phyloP scores from a whole-genome alignment of 2,797 vertebrate genomes.

The Siniperca obscura region DNA sequence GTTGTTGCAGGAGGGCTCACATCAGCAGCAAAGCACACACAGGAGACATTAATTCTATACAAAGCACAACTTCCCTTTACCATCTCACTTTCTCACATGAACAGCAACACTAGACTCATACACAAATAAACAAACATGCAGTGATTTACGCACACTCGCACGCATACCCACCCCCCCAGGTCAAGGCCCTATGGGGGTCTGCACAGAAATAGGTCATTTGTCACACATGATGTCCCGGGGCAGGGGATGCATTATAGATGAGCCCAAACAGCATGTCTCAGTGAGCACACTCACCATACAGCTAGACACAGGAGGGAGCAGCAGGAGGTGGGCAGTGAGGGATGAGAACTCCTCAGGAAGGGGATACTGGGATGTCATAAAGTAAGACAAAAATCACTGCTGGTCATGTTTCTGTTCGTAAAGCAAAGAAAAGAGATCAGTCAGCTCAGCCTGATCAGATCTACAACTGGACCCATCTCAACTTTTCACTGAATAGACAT shows the following conservation, averaged over 20 bases:
- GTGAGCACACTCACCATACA: constrained; percentile 82
- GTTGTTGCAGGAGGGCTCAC: constrained; percentile 39
- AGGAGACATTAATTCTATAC: constrained; percentile 17
- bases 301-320: constrained; percentile 73
- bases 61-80: constrained; percentile 21
- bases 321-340: constrained; percentile 71
- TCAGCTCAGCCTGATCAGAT: constrained; percentile 17
- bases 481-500: constrained; percentile 34
- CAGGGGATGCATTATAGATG: constrained; percentile 88
- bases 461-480: constrained; percentile 24
- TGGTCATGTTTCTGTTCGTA: constrained; percentile 19
- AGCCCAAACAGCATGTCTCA: constrained; percentile 87
- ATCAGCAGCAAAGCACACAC: constrained; percentile 44
- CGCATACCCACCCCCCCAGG: constrained; percentile 71
- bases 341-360: constrained; percentile 75
- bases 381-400: constrained; percentile 65
- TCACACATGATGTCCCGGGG: constrained; percentile 88
- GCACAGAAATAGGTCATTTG: constrained; percentile 90
- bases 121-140: constrained; percentile 73
- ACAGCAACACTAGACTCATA: constrained; percentile 39
- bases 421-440: constrained; percentile 20
- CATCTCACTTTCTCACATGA: constrained; percentile 23
- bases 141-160: constrained; percentile 69
- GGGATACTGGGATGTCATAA: constrained; percentile 60
- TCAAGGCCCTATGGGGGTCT: constrained; percentile 87